These are phyloP conservation scores for Craseonycteris thonglongyai DNA, from an alignment of 2,113 vertebrate species.

Conservation along the genomic window DNA sequence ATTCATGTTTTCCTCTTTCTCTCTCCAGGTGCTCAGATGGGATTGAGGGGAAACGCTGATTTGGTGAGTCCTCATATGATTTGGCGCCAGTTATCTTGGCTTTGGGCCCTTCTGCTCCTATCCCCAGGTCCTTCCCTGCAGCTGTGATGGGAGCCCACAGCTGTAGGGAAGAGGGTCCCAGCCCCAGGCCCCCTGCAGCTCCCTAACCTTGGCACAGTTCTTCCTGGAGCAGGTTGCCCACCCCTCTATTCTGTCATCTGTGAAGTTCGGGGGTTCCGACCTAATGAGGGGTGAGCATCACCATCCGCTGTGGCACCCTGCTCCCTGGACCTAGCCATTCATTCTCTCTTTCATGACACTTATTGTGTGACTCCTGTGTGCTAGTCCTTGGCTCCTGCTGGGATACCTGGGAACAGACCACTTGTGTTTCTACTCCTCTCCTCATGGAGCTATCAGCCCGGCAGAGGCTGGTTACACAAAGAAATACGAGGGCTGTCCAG, in stretches of 20 bases:
- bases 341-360: not conserved
- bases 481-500: too few species aligned
- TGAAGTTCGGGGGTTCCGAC: not conserved
- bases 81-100: not conserved
- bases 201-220: not conserved
- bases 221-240: not conserved
- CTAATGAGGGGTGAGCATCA: not conserved
- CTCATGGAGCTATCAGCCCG: not conserved
- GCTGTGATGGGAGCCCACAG: not conserved
- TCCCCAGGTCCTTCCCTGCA: not conserved
- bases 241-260: not conserved
- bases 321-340: not conserved
- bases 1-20: not conserved
- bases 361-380: not conserved
- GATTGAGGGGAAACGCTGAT: not conserved
- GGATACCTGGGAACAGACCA: not conserved
- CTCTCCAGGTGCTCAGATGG: constrained; percentile 17
- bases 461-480: not conserved
- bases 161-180: not conserved
- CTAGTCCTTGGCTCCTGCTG: not conserved
- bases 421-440: not conserved
- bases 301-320: fast-evolving
- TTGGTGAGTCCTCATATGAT: constrained; percentile 64
- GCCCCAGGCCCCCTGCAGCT: not conserved
- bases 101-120: not conserved